Evolutionary conservation across 2,797 vertebrate species (phyloP).

Genomic region (Antennarius maculatus): DNA sequence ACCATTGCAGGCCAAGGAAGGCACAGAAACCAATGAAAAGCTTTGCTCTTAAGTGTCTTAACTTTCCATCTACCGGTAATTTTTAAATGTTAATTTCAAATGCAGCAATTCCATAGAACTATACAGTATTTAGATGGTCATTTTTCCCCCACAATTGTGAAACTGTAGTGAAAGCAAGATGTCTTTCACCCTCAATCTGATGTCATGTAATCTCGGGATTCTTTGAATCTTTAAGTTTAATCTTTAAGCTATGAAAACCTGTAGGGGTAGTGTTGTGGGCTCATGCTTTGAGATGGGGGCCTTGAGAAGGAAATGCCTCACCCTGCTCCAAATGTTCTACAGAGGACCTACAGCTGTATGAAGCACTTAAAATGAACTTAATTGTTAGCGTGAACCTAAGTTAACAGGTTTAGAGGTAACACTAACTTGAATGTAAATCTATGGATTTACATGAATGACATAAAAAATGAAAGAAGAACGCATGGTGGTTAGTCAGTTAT

Average conservation of each 20-base stretch:
- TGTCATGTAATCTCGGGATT: not conserved
- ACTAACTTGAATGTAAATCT: slow-evolving; percentile 6
- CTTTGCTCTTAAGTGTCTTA: slow-evolving; percentile 9
- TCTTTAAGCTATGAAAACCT: slow-evolving; percentile 6
- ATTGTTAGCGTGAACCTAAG: slow-evolving; percentile 12
- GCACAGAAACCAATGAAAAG: slow-evolving; percentile 5
- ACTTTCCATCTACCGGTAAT: not conserved
- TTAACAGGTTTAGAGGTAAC: not conserved
- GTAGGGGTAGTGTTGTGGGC: slow-evolving; percentile 35
- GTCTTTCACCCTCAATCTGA: not conserved
- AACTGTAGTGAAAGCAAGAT: not conserved
- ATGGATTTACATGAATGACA: not conserved
- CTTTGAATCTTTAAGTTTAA: slow-evolving; percentile 11
- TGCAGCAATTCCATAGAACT: not conserved
- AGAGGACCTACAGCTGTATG: slow-evolving; percentile 20
- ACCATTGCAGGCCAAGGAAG: not conserved
- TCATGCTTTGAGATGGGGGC: slow-evolving; percentile 26
- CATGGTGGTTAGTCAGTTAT: slow-evolving; percentile 26
- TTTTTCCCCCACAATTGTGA: not conserved
- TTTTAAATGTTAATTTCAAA: not conserved
- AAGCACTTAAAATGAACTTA: not conserved
- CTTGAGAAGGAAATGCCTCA: slow-evolving; percentile 62
- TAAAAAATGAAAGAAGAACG: not conserved
- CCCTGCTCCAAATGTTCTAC: slow-evolving; percentile 36
- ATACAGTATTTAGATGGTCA: not conserved